A percentile compares a stretch with the other conserved stretches of the same genome.
Evolutionary conservation across 1,140 invertebrate species (phyloP).

Genomic region (Daktulosphaira vitifoliae): DNA sequence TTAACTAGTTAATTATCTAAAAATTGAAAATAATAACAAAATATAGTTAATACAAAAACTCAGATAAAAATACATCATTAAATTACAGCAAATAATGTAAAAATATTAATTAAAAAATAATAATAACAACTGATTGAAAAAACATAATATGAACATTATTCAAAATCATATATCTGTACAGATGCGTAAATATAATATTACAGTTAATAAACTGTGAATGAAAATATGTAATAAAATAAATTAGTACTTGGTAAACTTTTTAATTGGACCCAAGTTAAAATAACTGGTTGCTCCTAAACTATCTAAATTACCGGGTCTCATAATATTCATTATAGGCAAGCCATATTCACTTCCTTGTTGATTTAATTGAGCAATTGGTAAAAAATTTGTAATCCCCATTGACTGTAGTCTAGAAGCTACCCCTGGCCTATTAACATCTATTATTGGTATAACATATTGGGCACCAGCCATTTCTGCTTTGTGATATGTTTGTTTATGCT

Average conservation of each 20-base stretch:
- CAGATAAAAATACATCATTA: too few species aligned
- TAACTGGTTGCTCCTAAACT: conserved; percentile 57
- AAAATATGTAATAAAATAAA: too few species aligned
- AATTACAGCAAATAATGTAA: too few species aligned
- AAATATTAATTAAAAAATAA: too few species aligned
- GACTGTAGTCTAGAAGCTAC: conserved; percentile 53
- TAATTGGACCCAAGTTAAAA: conserved; percentile 59
- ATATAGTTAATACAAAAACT: too few species aligned
- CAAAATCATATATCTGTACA: too few species aligned
- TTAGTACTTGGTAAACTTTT: conserved; percentile 37
- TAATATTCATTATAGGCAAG: conserved; percentile 59
- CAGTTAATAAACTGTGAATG: too few species aligned
- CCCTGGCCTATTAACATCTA: conserved; percentile 59
- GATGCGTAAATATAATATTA: too few species aligned
- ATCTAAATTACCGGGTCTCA: conserved; percentile 41
- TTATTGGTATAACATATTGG: conserved; percentile 61
- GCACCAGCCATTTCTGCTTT: conserved; percentile 45
- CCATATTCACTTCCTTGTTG: conserved; percentile 58
- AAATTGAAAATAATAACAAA: too few species aligned
- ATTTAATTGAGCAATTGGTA: conserved; percentile 58
- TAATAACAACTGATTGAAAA: too few species aligned
- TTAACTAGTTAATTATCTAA: too few species aligned
- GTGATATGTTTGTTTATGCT: conserved; percentile 61
- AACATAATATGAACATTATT: too few species aligned
- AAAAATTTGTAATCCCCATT: conserved; percentile 63